Base-by-base conservation (phyloP, 2,888 invertebrate species). In the Aelia acuminata region DNA sequence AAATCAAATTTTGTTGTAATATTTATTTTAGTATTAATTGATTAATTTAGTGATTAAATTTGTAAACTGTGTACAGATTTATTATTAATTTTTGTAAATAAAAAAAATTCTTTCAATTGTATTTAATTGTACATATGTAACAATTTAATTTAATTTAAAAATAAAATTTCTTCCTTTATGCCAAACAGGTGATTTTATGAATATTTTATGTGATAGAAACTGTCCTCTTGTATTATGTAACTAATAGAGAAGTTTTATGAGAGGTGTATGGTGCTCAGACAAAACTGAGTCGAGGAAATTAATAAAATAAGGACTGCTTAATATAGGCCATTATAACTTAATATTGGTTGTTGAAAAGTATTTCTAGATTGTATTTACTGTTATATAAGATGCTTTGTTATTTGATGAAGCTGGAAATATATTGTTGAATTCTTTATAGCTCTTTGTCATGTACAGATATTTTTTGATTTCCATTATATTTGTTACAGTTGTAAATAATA, bases 401-500 rank as follows among this genome's bases (percentile, higher is more conserved):
- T 70, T 48, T 18, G 20, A 63, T 57, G 47, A 26, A 87, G 48
- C 70, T 63, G 63, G 57, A 48, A 63, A 70, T 85, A 87, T 87
- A 57, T 87, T 87, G 87, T 87, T 87, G 85, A 87, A 39, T 48
- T 87, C 87, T 57, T n/a, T 53, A 70, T 63, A 70, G 43, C 43
- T 63, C 43, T 57, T 85, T 57, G 57, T 57, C 63, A 43, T 87
- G 57, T 53, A 87, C 85, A 85, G 50, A 85, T 85, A 85, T 85
- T 70, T 80, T 87, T 87, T 85, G 31, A 85, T 85, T 87, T 87
- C 70, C 43, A 63, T 63, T 87, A 87, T 63, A 70, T 87, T 85
- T 87, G 87, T 87, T 87, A 87, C 43, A 87, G 43, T 87, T 87
- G 87, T 87, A 87, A 87, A 87, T 87, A 87, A 87, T 87, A 87